phyloP scores from a whole-genome alignment of 2,797 vertebrate genomes.

The Poecile montanus region DNA sequence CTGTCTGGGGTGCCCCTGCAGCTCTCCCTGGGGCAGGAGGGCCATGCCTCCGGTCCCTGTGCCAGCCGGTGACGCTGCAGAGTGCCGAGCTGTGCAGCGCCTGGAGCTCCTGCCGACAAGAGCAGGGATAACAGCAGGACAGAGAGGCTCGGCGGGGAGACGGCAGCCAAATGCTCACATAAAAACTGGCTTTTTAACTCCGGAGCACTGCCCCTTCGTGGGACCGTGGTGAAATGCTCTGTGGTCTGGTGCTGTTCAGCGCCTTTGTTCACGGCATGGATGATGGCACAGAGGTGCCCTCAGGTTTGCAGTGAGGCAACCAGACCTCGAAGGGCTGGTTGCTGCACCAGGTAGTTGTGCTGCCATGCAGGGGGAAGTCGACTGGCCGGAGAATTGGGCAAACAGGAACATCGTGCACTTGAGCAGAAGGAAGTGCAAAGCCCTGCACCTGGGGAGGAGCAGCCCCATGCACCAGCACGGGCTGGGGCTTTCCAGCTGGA shows the following conservation, averaged over 20 bases:
- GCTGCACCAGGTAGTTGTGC: not conserved
- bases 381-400: not conserved
- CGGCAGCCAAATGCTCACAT: not conserved
- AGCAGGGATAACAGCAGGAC: not conserved
- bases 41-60: not conserved
- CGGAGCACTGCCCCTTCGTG: not conserved
- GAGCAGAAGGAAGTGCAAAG: not conserved
- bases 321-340: not conserved
- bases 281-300: not conserved
- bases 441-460: not conserved
- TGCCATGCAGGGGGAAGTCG: accelerated
- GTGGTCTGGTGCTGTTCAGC: not conserved
- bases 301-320: not conserved
- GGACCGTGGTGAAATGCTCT: not conserved
- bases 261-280: not conserved
- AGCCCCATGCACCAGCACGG: not conserved
- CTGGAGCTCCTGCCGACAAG: not conserved
- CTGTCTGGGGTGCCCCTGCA: not conserved
- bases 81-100: not conserved
- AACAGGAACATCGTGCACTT: not conserved
- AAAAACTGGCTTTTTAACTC: not conserved
- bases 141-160: not conserved
- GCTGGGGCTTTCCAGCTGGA: not conserved
- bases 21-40: not conserved
- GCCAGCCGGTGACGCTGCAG: not conserved